These are phyloP conservation scores for Mesembrinibis cayennensis DNA, from an alignment of 2,113 vertebrate species.

Conservation along the genomic window DNA sequence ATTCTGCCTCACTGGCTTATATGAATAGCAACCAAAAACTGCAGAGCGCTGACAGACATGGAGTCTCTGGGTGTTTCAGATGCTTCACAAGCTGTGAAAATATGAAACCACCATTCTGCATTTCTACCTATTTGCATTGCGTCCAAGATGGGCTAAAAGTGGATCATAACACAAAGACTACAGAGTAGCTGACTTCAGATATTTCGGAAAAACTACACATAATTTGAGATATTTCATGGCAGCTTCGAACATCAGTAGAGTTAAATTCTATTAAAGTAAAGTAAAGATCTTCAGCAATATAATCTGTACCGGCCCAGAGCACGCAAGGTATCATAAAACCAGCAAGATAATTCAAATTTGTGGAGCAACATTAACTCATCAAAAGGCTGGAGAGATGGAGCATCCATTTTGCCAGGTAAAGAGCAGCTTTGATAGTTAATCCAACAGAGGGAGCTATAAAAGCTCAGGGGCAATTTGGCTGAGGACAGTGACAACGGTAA, in stretches of 20 bases:
- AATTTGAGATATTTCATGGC: not conserved
- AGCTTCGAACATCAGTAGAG: not conserved
- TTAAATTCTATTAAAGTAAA: not conserved
- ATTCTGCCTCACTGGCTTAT: slow-evolving; percentile 30
- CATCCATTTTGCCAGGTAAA: not conserved
- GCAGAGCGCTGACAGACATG: not conserved
- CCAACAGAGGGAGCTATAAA: not conserved
- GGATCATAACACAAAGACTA: not conserved
- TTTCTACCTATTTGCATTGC: not conserved
- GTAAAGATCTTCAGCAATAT: not conserved
- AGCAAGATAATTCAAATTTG: not conserved
- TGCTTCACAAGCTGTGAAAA: not conserved
- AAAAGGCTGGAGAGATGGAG: not conserved
- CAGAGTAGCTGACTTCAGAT: not conserved
- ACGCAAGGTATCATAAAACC: not conserved
- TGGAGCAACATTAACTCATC: not conserved
- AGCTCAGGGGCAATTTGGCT: not conserved
- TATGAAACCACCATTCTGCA: not conserved
- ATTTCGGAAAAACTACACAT: not conserved
- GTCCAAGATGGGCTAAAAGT: not conserved
- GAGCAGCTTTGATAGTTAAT: not conserved
- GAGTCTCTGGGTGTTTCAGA: not conserved
- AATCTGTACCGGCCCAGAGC: not conserved
- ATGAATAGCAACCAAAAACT: slow-evolving; percentile 3
- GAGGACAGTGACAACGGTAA: not conserved